Evolutionary conservation across 2,797 vertebrate genomes (phyloP).

Genomic region (Protonibea diacanthus): DNA sequence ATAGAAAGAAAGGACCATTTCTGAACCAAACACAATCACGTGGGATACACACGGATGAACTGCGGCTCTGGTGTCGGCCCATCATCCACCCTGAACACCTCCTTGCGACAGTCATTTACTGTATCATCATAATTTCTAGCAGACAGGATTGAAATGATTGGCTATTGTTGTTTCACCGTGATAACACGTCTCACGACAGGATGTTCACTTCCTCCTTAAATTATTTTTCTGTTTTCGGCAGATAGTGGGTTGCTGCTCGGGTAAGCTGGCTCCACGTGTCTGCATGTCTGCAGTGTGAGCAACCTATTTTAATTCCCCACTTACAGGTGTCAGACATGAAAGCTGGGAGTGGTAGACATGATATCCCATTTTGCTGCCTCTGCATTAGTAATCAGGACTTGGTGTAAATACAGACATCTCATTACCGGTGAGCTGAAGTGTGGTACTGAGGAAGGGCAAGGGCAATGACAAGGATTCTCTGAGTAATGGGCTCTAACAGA

Average conservation of each 20-base stretch:
- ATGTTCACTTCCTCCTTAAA: neutral
- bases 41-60: neutral
- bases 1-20: neutral
- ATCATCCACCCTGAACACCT: neutral
- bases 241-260: neutral
- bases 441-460: slow-evolving; percentile 65
- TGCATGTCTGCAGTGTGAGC: slow-evolving; percentile 31
- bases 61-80: neutral
- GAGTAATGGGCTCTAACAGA: slow-evolving; percentile 79
- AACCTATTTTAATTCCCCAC: slow-evolving; percentile 48
- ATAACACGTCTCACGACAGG: neutral
- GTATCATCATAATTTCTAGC: neutral
- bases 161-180: neutral
- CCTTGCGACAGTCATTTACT: neutral
- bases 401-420: slow-evolving; percentile 81
- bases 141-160: neutral
- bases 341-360: slow-evolving; percentile 61
- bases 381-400: slow-evolving; percentile 76
- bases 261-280: neutral
- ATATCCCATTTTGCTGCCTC: slow-evolving; percentile 52
- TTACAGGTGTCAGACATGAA: slow-evolving; percentile 73
- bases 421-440: slow-evolving; percentile 72
- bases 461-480: slow-evolving; percentile 78
- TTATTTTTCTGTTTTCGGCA: neutral
- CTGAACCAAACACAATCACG: neutral